Evolutionary conservation across 2,888 invertebrate species (phyloP), one percentile per base, ranked within the genome.

Genomic region (Masnerella sp.): DNA sequence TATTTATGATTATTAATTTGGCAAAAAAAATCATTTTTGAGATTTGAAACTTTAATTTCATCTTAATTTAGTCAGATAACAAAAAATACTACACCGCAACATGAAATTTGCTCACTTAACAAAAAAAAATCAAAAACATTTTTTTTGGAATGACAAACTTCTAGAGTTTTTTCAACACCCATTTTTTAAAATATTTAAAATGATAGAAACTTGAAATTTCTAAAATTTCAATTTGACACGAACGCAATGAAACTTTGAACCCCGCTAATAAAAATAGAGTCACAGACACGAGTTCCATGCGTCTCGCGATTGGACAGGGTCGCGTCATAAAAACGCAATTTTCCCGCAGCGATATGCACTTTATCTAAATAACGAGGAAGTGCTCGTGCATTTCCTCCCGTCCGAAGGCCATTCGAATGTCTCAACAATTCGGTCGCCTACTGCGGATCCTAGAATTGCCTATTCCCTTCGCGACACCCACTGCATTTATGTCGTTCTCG

Each of bases 301-400:
- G 54, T 38, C 28, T 38, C 32, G 65, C 34, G 34, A 45, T 52
- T 51, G 42, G 51, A 58, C 36, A 47, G 9, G 22, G 51, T 36
- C 43, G 38, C 34, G 25, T 69, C 61, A 38, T 45, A 58, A 64
- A 64, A 64, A 51, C 32, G 64, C 58, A 72, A 67, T 72, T 72
- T 59, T 59, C 47, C 42, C 25, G 15, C 36, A 18, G 1, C 12
- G 65, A 72, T 67, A 56, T 67, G 56, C 58, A 64, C 54, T 54
- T 75, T 78, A 80, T 79, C 80, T 70, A 40, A 38, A 36, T 42
- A 22, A 69, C 64, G 56, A 77, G 80, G 80, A 80, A 80, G 78
- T 62, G 75, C 74, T 67, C 36, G 59, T 64, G 56, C 72, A 45
- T 68, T 77, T 77, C 77, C 73, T 78, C 74, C 34, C 62, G 52